A percentile compares a stretch with the other conserved stretches of the same genome.
Evolutionary conservation across 2,888 invertebrate genomes (phyloP).

Genomic region (Cephus nigrinus): DNA sequence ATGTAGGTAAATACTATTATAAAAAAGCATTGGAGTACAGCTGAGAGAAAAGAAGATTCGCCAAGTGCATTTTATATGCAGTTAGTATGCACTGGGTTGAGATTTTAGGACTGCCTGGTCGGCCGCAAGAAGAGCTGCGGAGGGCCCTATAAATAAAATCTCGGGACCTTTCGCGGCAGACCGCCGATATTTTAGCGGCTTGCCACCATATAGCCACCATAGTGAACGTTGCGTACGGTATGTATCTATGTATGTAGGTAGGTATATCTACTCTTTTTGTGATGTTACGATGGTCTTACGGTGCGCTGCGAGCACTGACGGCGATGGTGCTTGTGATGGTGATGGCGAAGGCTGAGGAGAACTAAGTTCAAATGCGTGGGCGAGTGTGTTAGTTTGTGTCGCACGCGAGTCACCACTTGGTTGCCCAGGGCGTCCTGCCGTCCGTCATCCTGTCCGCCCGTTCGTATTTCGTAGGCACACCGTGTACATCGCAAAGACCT

Average conservation of each 20-base stretch:
- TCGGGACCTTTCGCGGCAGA: constrained; percentile 37
- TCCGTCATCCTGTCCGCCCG: constrained; percentile 63
- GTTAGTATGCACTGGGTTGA: background rate
- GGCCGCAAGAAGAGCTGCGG: constrained; percentile 35
- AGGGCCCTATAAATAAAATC: constrained; percentile 54
- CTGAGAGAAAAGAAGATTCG: constrained; percentile 8
- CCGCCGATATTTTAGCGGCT: constrained; percentile 38
- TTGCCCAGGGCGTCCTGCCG: constrained; percentile 58
- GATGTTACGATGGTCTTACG: constrained; percentile 14
- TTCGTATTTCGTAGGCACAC: constrained; percentile 51
- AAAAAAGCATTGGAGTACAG: constrained; percentile 15
- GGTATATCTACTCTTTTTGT: constrained; percentile 16
- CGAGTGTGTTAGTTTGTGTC: constrained; percentile 55
- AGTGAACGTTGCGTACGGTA: constrained; percentile 18
- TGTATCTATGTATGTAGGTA: background rate
- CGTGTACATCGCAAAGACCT: constrained; percentile 8
- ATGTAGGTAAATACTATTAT: background rate
- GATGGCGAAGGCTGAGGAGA: constrained; percentile 25
- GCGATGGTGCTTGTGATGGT: constrained; percentile 13
- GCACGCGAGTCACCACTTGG: constrained; percentile 59
- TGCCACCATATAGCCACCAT: constrained; percentile 27
- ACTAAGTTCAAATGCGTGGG: constrained; percentile 52
- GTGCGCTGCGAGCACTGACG: constrained; percentile 15
- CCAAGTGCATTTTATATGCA: constrained; percentile 4
- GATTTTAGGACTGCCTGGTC: constrained; percentile 27